A percentile compares a stretch with the other conserved stretches of the same genome.
Evolutionary conservation across 2,113 vertebrate species (phyloP).

Genomic region (Upupa epops): DNA sequence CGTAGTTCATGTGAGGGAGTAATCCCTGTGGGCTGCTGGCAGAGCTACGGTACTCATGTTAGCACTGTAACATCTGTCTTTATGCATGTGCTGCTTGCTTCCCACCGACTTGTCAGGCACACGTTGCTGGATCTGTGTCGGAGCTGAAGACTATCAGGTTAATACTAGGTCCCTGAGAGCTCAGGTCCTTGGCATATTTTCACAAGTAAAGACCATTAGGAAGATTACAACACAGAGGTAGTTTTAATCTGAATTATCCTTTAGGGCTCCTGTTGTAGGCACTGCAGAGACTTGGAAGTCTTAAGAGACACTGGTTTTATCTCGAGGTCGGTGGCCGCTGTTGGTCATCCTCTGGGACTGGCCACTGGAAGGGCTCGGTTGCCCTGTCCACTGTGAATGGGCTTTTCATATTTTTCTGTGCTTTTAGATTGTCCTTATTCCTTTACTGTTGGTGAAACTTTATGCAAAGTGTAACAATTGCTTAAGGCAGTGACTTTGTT

Average conservation of each 20-base stretch:
- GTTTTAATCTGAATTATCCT: background rate
- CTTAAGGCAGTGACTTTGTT: background rate
- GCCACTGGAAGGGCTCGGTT: background rate
- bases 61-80: background rate
- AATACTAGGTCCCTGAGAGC: background rate
- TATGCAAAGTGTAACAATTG: background rate
- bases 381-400: background rate
- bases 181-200: background rate
- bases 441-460: background rate
- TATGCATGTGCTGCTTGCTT: background rate
- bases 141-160: background rate
- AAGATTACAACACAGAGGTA: constrained; percentile 13
- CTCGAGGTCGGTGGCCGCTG: background rate
- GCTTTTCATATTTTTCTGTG: background rate
- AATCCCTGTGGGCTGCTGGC: background rate
- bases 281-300: background rate
- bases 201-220: background rate
- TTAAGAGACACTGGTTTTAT: background rate
- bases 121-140: background rate
- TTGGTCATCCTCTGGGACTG: background rate
- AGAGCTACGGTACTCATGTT: background rate
- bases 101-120: background rate
- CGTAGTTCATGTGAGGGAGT: background rate
- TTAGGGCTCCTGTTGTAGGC: background rate
- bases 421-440: background rate